phyloP scores from a whole-genome alignment of 2,797 vertebrate species.

The Xenentodon cancila region DNA sequence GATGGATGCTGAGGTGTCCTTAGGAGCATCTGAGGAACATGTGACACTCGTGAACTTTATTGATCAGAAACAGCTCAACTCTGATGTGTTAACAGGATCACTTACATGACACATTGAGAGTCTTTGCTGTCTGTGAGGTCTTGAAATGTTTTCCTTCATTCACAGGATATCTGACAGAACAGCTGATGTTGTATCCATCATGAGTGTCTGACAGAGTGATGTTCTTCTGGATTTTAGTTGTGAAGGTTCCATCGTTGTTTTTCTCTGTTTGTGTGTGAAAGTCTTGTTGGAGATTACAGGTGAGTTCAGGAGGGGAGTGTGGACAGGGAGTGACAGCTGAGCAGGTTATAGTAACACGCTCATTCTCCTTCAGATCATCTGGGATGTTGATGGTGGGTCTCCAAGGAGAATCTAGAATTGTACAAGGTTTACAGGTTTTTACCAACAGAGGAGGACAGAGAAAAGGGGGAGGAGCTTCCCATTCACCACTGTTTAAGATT shows the following conservation, averaged over 20 bases:
- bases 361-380: slow-evolving; percentile 17
- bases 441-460: no score
- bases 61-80: neutral
- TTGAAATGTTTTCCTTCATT: neutral
- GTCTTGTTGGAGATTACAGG: slow-evolving; percentile 51
- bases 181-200: slow-evolving; percentile 54
- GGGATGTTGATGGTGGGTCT: neutral
- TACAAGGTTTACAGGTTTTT: no score
- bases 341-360: slow-evolving; percentile 54
- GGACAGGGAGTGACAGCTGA: slow-evolving; percentile 66
- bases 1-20: slow-evolving; percentile 26
- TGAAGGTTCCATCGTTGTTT: slow-evolving; percentile 45
- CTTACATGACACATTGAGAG: slow-evolving; percentile 38
- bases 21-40: slow-evolving; percentile 60
- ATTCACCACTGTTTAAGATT: no score
- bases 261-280: slow-evolving; percentile 13
- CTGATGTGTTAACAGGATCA: slow-evolving; percentile 5
- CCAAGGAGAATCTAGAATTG: slow-evolving; percentile 13
- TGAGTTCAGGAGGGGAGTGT: slow-evolving; percentile 56
- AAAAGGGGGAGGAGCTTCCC: no score
- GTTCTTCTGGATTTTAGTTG: slow-evolving; percentile 35
- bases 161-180: slow-evolving; percentile 53
- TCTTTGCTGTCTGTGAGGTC: slow-evolving; percentile 9
- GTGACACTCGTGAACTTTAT: slow-evolving; percentile 1
- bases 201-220: slow-evolving; percentile 50